phyloP scores from a whole-genome alignment of 2,888 invertebrate genomes.

The Apamea sordens region DNA sequence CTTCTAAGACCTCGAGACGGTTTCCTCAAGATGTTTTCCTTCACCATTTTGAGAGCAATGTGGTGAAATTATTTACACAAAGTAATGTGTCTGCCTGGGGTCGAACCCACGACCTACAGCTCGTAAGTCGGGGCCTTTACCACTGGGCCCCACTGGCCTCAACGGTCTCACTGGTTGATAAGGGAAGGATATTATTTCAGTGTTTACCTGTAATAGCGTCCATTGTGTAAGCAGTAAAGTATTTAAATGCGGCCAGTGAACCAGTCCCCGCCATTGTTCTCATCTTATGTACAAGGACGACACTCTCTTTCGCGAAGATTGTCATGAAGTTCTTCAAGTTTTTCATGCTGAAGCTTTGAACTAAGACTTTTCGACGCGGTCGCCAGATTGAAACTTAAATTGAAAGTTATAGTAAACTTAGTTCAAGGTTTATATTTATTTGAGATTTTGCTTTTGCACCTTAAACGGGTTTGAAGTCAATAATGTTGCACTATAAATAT shows the following conservation, averaged over 20 bases:
- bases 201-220: conserved; percentile 64
- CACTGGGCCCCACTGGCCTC: no score
- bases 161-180: no score
- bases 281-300: conserved; percentile 55
- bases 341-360: conserved; percentile 70
- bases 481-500: not conserved
- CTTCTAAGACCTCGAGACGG: no score
- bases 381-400: conserved; percentile 74
- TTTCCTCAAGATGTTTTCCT: no score
- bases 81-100: no score
- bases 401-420: not conserved
- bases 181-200: not conserved
- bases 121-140: no score
- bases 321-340: conserved; percentile 68
- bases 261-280: conserved; percentile 36
- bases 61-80: no score
- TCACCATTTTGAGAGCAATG: no score
- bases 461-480: not conserved
- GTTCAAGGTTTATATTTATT: not conserved
- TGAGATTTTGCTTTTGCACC: not conserved
- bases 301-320: conserved; percentile 69
- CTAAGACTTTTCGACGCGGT: conserved; percentile 73
- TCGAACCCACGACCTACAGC: no score
- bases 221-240: conserved; percentile 65
- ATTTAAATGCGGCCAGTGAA: conserved; percentile 53